phyloP scores from a whole-genome alignment of 2,113 vertebrate species.

The Psammodynastes pulverulentus region DNA sequence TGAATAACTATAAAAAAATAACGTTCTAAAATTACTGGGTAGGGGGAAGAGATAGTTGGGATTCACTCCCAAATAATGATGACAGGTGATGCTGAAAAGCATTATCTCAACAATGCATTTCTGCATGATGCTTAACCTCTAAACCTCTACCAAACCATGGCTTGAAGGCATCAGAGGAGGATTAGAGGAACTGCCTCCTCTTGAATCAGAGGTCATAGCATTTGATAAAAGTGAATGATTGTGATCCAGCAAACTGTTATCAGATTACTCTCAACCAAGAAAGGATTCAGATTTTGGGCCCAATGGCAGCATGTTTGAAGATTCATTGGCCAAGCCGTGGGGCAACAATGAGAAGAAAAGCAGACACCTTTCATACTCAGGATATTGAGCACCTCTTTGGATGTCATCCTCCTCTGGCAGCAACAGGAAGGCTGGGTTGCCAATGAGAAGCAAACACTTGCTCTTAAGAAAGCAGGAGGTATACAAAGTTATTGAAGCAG shows the following conservation, averaged over 20 bases:
- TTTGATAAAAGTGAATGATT: background rate
- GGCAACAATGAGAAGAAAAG: background rate
- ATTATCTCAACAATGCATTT: background rate
- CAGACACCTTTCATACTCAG: background rate
- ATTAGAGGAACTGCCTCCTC: background rate
- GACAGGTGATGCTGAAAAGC: background rate
- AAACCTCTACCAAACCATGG: background rate
- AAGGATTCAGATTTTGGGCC: background rate
- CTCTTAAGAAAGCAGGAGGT: background rate
- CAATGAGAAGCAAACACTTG: background rate
- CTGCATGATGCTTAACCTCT: background rate
- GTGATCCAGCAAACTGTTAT: background rate
- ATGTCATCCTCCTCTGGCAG: background rate
- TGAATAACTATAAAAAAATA: constrained; percentile 17
- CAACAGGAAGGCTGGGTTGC: background rate
- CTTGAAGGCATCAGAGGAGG: background rate
- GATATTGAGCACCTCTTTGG: background rate
- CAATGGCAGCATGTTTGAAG: background rate
- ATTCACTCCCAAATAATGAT: background rate
- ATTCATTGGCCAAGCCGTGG: background rate
- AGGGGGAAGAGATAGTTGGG: background rate
- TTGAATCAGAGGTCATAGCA: background rate
- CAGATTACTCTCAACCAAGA: background rate
- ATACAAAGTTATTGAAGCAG: background rate
- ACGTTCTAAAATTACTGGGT: background rate